Base-by-base conservation (phyloP, 2,888 invertebrate species). In the Nebria brevicollis region DNA sequence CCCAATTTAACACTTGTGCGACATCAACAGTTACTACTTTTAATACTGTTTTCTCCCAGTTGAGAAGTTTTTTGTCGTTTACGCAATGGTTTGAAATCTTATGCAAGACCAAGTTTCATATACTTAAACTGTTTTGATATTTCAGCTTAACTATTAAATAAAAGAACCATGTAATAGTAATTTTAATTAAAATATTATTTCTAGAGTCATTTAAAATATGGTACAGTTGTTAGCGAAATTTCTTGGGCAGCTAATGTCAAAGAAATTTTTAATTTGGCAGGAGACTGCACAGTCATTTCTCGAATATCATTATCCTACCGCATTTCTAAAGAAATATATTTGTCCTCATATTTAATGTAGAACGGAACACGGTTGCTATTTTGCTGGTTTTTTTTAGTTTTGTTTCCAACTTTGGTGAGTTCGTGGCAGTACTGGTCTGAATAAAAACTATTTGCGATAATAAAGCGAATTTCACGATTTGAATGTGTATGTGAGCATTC, bases 21-120 rank as follows among this genome's bases (percentile, higher is more conserved):
- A 80, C 80, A 80, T 75, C 80, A 80, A 80, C 80, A 75, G 75
- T 80, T 75, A 80, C 80, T 54, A 80, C 75, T 80, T 80, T 80
- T 80, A 80, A 79, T 79, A 75, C 73, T 72, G 72, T 77, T 72
- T 15, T 26, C 20, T 68, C 26, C n/a, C 68, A 68, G 10, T 25
- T 26, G n/a, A 68, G n/a, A 68, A 20, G 68, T 26, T 20, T 20
- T 25, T 13, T 26, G 13, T 25, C 68, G 68, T 8, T 43, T 15
- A 73, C 54, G 75, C 80, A 80, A 80, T 80, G 72, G 75, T 65
- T 64, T 75, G 75, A 75, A 72, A 80, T 80, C 74, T 80, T 75
- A 80, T 75, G 75, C 80, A 80, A 80, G 72, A 80, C 34, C 34
- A 34, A 5, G 2, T 1, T 34, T 34, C 34, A 34, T 34, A 34